Base-by-base conservation (phyloP, 2,797 vertebrate genomes). In the Halcyon smyrnensis region DNA sequence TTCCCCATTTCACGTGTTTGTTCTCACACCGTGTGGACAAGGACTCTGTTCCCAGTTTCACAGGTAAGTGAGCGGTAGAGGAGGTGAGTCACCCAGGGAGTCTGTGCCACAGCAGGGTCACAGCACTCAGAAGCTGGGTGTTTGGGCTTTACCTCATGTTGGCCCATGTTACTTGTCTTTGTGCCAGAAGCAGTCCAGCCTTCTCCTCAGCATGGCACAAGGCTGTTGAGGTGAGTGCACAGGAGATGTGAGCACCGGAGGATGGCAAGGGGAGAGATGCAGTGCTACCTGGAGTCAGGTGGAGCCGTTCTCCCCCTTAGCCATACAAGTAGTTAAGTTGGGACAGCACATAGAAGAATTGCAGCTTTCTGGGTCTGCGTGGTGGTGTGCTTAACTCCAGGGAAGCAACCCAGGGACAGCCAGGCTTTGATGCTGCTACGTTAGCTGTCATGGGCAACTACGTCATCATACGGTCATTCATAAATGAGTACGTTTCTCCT, bases 211-310 rank as follows among this genome's bases (percentile, higher is more conserved):
- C 56, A 41, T 11, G 7, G 43, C 43, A 37, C 25, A 13, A 25
- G 30, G 62, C 48, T n/a, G 28, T 64, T 50, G 53, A 81, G 70
- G 67, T 46, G 63, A 48, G 5, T 30, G 59, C 39, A 36, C 7
- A 9, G 50, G 81, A 57, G 25, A 24, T 64, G 2, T 37, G 28
- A 20, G 18, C 20, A 36, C 70, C 43, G 43, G 50, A n/a, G 74
- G 53, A 39, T 15, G 48, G 74, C 59, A 81, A 32, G 60, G 63
- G 41, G 48, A 69, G 60, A 83, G 27, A 36, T 24, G 32, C 37
- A 12, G 32, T 19, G 37, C 37, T 36, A 6, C 5, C 11, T n/a
- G 0, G 0, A 34, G 12, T 51, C 14, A 14, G 15, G 16, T 3
- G 21, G 60, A 73, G 54, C 36, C 68, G 37, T 65, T 62, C 30